phyloP scores from a whole-genome alignment of 35 echinoderm and acorn worm genomes.

The Apostichopus californicus region DNA sequence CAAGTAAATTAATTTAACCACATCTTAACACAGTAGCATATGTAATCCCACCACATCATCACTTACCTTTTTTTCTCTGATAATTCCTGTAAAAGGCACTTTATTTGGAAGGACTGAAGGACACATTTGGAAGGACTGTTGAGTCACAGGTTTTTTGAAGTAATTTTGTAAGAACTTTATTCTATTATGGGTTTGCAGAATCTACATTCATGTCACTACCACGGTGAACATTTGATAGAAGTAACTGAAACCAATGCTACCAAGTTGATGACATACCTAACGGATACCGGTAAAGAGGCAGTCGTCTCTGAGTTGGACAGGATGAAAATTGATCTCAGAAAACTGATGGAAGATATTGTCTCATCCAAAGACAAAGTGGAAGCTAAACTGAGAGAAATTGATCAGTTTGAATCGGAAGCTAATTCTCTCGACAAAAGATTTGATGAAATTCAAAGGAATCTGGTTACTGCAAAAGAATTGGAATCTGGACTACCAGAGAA shows the following conservation, averaged over 20 bases:
- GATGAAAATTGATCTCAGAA: not conserved
- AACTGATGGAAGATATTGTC: not conserved
- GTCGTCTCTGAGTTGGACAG: not conserved
- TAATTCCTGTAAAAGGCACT: no score
- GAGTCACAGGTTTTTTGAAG: no score
- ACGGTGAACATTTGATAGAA: conserved; percentile 39
- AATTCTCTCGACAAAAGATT: conserved; percentile 9
- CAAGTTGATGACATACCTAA: conserved; percentile 4
- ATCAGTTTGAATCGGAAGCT: conserved; percentile 15
- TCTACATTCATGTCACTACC: conserved; percentile 32
- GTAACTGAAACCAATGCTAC: conserved; percentile 30
- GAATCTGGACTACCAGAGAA: conserved; percentile 35
- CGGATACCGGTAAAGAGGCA: not conserved
- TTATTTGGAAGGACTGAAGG: no score
- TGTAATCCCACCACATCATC: no score
- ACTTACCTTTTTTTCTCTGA: no score
- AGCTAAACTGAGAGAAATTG: conserved; percentile 54
- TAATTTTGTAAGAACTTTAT: not conserved
- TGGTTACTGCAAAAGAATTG: conserved; percentile 30
- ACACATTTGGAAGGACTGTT: no score
- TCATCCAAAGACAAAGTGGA: conserved; percentile 17
- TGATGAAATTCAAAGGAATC: not conserved
- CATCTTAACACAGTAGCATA: no score
- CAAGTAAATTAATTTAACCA: no score
- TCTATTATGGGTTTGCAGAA: conserved; percentile 4